Evolutionary conservation across 2,113 vertebrate genomes (phyloP).

Genomic region (Aptenodytes patagonicus): DNA sequence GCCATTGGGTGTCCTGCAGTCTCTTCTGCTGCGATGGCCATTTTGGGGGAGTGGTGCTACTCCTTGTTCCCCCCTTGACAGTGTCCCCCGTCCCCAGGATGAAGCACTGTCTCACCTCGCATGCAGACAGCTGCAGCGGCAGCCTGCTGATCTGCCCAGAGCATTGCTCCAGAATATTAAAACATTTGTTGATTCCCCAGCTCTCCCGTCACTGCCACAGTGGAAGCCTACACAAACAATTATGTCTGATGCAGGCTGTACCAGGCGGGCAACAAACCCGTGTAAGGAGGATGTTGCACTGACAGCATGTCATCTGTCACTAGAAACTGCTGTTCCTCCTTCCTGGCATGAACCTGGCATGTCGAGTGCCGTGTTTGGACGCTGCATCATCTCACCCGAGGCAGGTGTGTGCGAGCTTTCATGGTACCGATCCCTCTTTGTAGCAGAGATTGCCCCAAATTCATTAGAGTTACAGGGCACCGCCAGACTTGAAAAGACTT

Average conservation of each 20-base stretch:
- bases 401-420: rapidly evolving
- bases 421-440: rapidly evolving
- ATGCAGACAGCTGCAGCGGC: neutral
- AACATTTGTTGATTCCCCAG: too few relatives aligned
- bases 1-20: neutral
- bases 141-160: neutral
- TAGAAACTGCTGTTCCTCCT: neutral
- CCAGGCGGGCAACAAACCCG: too few relatives aligned
- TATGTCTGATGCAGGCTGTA: rapidly evolving
- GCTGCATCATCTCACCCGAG: rapidly evolving
- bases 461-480: rapidly evolving
- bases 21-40: neutral
- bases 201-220: neutral
- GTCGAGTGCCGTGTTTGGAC: rapidly evolving
- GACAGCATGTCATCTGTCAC: neutral
- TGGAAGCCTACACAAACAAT: neutral
- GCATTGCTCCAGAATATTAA: rapidly evolving
- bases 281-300: rapidly evolving
- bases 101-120: rapidly evolving
- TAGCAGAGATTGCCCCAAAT: neutral
- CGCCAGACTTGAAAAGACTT: neutral
- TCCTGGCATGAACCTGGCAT: rapidly evolving
- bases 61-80: neutral
- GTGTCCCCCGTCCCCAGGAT: rapidly evolving
- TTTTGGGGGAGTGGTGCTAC: neutral